A percentile compares a stretch with the other conserved stretches of the same genome.
phyloP scores from a whole-genome alignment of 2,888 invertebrate genomes.

The Lacanobia wlatinum region DNA sequence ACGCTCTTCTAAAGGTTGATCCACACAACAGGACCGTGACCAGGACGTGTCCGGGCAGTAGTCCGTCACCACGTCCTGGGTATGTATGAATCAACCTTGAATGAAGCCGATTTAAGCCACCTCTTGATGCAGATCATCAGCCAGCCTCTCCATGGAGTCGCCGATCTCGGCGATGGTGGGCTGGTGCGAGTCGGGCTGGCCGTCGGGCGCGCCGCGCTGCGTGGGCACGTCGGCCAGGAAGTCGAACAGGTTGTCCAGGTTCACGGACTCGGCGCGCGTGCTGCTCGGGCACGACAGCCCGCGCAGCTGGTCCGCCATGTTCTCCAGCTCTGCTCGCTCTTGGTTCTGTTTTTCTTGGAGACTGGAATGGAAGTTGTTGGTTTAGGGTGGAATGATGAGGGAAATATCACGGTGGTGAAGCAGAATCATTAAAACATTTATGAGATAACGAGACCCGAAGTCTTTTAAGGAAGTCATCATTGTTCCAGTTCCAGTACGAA shows the following conservation, averaged over 20 bases:
- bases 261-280: constrained; percentile 93
- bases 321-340: constrained; percentile 90
- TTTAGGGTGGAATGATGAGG: not conserved
- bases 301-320: constrained; percentile 86
- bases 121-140: constrained; percentile 95
- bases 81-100: too few relatives aligned
- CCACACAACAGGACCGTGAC: too few relatives aligned
- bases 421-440: too few relatives aligned
- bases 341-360: constrained; percentile 93
- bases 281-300: constrained; percentile 79
- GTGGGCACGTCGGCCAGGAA: constrained; percentile 95
- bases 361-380: constrained; percentile 66
- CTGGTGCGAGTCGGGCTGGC: constrained; percentile 89
- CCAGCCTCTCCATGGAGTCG: constrained; percentile 95
- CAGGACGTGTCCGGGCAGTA: too few relatives aligned
- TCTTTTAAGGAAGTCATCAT: not conserved
- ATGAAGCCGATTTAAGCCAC: constrained; percentile 78
- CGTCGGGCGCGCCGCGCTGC: constrained; percentile 87
- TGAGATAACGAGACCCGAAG: too few relatives aligned
- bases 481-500: too few relatives aligned
- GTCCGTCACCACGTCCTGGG: too few relatives aligned
- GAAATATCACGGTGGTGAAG: not conserved
- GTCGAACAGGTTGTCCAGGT: constrained; percentile 97
- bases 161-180: constrained; percentile 95
- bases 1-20: too few relatives aligned